Percentiles rank a stretch among this genome's conserved stretches.
These are phyloP conservation scores for Halisarca cf. caerulea DNA, from an alignment of 37 sponge, comb jelly and placozoan species.

Conservation along the genomic window DNA sequence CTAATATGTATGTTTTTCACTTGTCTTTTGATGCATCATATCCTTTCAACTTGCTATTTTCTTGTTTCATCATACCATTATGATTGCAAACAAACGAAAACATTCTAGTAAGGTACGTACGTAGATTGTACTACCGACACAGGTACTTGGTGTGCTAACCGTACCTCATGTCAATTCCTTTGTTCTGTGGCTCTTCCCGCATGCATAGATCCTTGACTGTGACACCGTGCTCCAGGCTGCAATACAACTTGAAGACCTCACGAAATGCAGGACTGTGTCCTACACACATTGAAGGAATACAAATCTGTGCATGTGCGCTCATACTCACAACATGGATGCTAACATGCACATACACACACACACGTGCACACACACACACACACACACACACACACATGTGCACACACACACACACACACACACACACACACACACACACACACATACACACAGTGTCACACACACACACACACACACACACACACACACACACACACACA, in stretches of 20 bases:
- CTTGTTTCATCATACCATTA: no score
- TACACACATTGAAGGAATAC: not conserved
- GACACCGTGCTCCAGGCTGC: conserved; percentile 70
- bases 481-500: no score
- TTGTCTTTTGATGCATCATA: no score
- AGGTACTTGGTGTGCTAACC: no score
- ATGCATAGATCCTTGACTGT: conserved; percentile 79
- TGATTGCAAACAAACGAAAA: no score
- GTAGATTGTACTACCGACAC: no score
- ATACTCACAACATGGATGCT: not conserved
- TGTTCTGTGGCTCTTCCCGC: conserved; percentile 40
- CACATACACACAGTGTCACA: not conserved
- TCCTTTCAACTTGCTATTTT: no score
- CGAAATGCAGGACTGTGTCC: conserved; percentile 36
- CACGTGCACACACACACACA: not conserved
- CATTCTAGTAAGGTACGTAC: no score
- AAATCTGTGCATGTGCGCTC: no score
- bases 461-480: no score
- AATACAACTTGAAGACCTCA: conserved; percentile 75
- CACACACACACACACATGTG: no score
- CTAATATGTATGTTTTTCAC: no score
- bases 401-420: not conserved
- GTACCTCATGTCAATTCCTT: conserved; percentile 78
- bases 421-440: not conserved
- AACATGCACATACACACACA: not conserved